phyloP scores from a whole-genome alignment of 2,888 invertebrate species.

The Elmis aenea region DNA sequence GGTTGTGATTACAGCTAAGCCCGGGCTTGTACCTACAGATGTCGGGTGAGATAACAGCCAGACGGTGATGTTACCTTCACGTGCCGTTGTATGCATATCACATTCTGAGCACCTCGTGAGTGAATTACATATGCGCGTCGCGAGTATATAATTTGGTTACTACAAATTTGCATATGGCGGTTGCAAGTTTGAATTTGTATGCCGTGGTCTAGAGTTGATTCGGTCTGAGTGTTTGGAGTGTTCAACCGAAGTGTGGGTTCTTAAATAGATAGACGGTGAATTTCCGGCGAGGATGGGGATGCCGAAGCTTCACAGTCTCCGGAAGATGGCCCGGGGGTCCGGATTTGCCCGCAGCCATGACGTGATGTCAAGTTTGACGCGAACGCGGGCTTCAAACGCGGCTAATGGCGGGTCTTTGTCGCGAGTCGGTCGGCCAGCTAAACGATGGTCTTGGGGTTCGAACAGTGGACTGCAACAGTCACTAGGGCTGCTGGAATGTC shows the following conservation, averaged over 20 bases:
- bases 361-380: conserved; percentile 42
- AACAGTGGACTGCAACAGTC: conserved; percentile 20
- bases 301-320: conserved; percentile 14
- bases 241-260: conserved; percentile 12
- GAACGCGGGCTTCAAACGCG: conserved; percentile 32
- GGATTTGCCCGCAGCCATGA: conserved; percentile 43
- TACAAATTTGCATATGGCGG: conserved; percentile 48
- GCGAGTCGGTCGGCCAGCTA: conserved; percentile 30
- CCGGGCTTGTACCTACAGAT: conserved; percentile 33
- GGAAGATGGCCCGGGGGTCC: conserved; percentile 39
- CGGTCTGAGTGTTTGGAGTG: conserved; percentile 19
- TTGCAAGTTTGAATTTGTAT: conserved; percentile 34
- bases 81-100: conserved; percentile 7
- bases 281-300: conserved; percentile 10
- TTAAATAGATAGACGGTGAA: conserved; percentile 18
- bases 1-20: conserved; percentile 27
- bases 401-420: conserved; percentile 42
- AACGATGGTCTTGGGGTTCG: conserved; percentile 22
- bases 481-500: conserved; percentile 32
- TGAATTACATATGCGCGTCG: conserved; percentile 45
- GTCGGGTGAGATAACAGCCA: conserved; percentile 30
- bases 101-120: conserved; percentile 23
- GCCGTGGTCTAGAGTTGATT: conserved; percentile 28
- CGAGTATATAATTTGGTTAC: conserved; percentile 46
- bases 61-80: conserved; percentile 22